Base-by-base conservation (phyloP, 2,888 invertebrate genomes). In the Siphlonurus alternatus region DNA sequence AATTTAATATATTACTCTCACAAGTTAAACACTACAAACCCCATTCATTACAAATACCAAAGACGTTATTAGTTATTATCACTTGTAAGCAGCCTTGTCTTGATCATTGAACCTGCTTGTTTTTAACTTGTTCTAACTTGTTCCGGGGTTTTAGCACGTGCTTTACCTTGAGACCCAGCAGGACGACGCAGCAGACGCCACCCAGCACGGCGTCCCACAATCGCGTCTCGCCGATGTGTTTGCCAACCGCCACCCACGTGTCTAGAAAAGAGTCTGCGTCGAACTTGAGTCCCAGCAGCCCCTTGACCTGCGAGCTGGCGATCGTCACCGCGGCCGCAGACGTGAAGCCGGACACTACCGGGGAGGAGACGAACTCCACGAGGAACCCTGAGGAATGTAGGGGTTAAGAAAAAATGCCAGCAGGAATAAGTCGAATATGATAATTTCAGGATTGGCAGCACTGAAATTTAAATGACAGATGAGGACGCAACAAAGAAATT, bases 251-350 rank as follows among this genome's bases (percentile, higher is more conserved):
- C 60, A 70, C 74, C 81, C 84, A 85, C 1, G 82, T 83, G 0
- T 79, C 77, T 19, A 83, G 69, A 70, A 87, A 86, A 15, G 78
- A 80, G 69, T 86, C 84, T 0, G 83, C 81, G 2, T 76, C 77
- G 70, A 82, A 84, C 65, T 74, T 77, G 1, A 86, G 71, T 0
- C 86, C 87, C 1, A 87, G 73, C 15, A 87, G 74, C 22, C 82
- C 83, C 70, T 86, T 87, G n/a, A 87, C 77, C 74, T 89, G 89
- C 0, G 87, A 83, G 3, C 85, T 83, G 0, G 86, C 86, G 68
- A 88, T 88, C 18, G 87, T 87, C 2, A 88, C 71, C 5, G 88
- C 86, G 0, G 88, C 86, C 0, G 88, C 88, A 1, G 88, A 87
- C 2, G 88, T 87, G 73, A 89, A 88, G 0, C 86, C 88, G 1